Evolutionary conservation across 1,140 invertebrate genomes (phyloP), one percentile per base, ranked within the genome.

Genomic region (Drosophila repleta): DNA sequence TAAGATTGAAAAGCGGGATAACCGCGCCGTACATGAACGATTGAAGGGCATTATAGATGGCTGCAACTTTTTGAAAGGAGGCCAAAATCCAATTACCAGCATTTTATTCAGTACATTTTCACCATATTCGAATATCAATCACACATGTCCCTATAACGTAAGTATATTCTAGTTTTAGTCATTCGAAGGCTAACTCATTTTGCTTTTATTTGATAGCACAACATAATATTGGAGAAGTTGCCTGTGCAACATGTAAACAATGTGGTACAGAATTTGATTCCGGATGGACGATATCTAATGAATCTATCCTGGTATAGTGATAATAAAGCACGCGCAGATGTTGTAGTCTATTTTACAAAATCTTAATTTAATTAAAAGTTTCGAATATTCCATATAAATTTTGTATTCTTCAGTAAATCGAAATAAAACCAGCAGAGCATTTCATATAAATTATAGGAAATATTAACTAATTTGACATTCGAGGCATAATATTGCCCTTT

Each of bases 91-190:
- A 1, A 3, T 80, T 0, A 74, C 55, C 18, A 67, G 74, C 13
- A 35, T 65, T 4, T 0, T 71, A 1, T 80, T 53, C 6, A 24
- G 48, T 17, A 17, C 45, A 13, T 53, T 85, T 35, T 24, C 1
- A 8, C 37, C 52, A 7, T 84, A 39, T 43, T 53, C 74, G 6
- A 85, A 85, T 41, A 0, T 81, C 0, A 87, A 85, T 26, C 74
- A 81, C 51, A 85, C 81, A 8, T 84, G 81, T 35, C 81, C 81
- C 6, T 74, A 41, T 29, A 8, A 53, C 6, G 81, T 84, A 10
- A 65, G 76, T 74, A 52, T 18, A 24, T 1, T 11, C 1, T 1
- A 24, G 7, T 1, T 8, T 8, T 5, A 21, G 4, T 6, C 6
- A 4, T 26, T 26, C 24, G 6, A 26, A 26, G 4, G 1, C 4